Evolutionary conservation across 2,888 invertebrate genomes (phyloP).

Genomic region (Synergus umbraculus): DNA sequence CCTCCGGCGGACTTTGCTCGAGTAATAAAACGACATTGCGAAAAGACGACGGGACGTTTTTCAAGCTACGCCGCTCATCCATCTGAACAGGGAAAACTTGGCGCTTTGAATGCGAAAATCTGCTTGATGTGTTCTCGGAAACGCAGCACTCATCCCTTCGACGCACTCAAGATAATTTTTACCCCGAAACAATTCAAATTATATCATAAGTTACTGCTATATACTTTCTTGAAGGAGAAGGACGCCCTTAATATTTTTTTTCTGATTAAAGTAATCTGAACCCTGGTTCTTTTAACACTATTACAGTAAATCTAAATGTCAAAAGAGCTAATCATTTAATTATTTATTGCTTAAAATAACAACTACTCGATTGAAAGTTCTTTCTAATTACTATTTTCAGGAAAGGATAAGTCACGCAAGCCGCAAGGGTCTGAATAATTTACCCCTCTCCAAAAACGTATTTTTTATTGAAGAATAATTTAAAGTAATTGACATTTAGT

Average conservation of each 20-base stretch:
- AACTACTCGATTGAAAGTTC: too few relatives aligned
- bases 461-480: too few relatives aligned
- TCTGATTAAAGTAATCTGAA: too few relatives aligned
- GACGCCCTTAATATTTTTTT: neutral
- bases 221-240: neutral
- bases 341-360: too few relatives aligned
- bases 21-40: conserved; percentile 72
- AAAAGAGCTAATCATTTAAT: too few relatives aligned
- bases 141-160: neutral
- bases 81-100: conserved; percentile 62
- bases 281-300: too few relatives aligned
- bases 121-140: neutral
- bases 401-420: too few relatives aligned
- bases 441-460: too few relatives aligned
- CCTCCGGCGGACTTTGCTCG: conserved; percentile 65
- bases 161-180: neutral
- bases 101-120: conserved; percentile 57
- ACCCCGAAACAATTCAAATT: neutral
- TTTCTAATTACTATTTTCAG: too few relatives aligned
- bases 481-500: too few relatives aligned
- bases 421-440: too few relatives aligned
- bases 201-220: neutral
- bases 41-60: conserved; percentile 69
- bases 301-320: too few relatives aligned
- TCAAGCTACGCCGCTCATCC: conserved; percentile 68